phyloP scores from a whole-genome alignment of 30 jellyfish, hydroid and myxozoan genomes.

The Aurelia sp. region DNA sequence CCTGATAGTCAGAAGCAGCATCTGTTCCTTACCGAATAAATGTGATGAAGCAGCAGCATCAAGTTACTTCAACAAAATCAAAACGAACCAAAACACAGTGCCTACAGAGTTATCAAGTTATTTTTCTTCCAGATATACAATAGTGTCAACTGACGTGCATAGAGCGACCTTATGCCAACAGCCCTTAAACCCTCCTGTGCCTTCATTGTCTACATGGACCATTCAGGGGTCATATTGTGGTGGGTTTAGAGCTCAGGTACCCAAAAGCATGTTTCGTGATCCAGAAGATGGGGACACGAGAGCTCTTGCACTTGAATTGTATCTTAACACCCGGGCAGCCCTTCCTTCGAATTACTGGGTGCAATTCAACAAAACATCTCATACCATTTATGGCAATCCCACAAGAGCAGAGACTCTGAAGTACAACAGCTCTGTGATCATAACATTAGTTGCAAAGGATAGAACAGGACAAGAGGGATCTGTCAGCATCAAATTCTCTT shows the following conservation, averaged over 20 bases:
- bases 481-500: conserved; percentile 34
- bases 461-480: conserved; percentile 66
- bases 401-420: conserved; percentile 47
- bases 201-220: conserved; percentile 62
- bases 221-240: conserved; percentile 72
- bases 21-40: conserved; percentile 68
- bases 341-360: conserved; percentile 72
- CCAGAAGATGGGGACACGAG: conserved; percentile 94
- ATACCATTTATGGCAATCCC: conserved; percentile 54
- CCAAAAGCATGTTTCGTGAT: conserved; percentile 78
- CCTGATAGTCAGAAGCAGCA: conserved; percentile 59
- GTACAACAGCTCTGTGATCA: neutral
- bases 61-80: conserved; percentile 23
- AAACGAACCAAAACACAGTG: conserved; percentile 12
- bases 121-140: conserved; percentile 32
- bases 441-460: conserved; percentile 75
- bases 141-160: conserved; percentile 28
- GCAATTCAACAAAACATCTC: conserved; percentile 61
- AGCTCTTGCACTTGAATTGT: conserved; percentile 46
- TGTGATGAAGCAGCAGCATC: conserved; percentile 82
- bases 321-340: conserved; percentile 1
- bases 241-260: conserved; percentile 66
- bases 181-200: conserved; percentile 81
- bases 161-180: conserved; percentile 56
- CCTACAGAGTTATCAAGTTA: conserved; percentile 44